Percentiles rank a stretch among this genome's conserved stretches.
Conservation (phyloP, 2,888 invertebrate species). For the Macaria liturata region DNA sequence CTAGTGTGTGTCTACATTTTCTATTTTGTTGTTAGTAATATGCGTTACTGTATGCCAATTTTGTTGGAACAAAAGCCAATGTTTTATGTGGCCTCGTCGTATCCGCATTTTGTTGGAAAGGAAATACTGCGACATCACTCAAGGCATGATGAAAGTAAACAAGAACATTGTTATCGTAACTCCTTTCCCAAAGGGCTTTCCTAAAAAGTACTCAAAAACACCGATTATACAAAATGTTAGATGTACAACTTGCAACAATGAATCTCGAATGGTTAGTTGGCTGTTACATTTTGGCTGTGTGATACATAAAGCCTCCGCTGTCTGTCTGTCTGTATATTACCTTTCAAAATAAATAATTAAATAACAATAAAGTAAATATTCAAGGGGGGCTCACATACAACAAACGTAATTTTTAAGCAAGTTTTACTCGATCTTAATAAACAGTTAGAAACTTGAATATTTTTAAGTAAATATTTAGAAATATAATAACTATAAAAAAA, state of each 20-base stretch:
- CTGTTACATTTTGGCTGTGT: too few species aligned
- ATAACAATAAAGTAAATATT: too few species aligned
- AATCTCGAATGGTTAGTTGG: too few species aligned
- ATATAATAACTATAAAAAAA: too few species aligned
- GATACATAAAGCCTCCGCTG: too few species aligned
- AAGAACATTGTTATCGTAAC: conserved; percentile 49
- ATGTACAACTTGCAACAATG: conserved; percentile 1
- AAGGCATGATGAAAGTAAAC: conserved; percentile 50
- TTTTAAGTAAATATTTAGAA: too few species aligned
- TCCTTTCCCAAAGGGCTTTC: conserved; percentile 40
- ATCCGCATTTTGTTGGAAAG: conserved; percentile 43
- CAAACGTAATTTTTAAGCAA: too few species aligned
- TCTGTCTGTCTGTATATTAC: too few species aligned
- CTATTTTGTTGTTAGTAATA: conserved; percentile 3
- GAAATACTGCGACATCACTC: conserved; percentile 43
- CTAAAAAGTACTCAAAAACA: conserved; percentile 41
- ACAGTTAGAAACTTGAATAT: too few species aligned
- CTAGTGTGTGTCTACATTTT: not conserved
- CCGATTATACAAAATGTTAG: not conserved
- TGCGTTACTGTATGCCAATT: not conserved
- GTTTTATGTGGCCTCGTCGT: conserved; percentile 36
- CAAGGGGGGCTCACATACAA: too few species aligned
- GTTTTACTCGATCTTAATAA: too few species aligned
- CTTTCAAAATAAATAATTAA: too few species aligned
- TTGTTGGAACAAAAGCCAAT: conserved; percentile 33